Evolutionary conservation across 2,797 vertebrate genomes (phyloP).

Genomic region (Semotilus atromaculatus): DNA sequence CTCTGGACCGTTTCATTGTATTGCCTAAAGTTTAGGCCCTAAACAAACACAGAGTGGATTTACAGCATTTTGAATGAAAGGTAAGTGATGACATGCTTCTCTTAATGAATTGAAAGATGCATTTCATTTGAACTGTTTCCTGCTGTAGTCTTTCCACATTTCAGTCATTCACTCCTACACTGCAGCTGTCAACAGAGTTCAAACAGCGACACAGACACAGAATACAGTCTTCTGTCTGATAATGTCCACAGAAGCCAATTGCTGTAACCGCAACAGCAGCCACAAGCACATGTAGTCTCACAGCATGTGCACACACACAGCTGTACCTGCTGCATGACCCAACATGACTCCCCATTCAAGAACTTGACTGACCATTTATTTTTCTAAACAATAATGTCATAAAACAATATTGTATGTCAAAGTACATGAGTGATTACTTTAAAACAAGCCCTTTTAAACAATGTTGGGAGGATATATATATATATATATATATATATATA

Average conservation of each 20-base stretch:
- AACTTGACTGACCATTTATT: not conserved
- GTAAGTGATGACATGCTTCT: not conserved
- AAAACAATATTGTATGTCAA: not conserved
- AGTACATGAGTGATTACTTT: not conserved
- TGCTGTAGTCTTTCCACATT: slow-evolving; percentile 29
- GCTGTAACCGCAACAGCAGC: slow-evolving; percentile 15
- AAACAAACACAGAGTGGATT: not conserved
- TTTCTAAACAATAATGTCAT: not conserved
- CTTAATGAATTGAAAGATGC: slow-evolving; percentile 17
- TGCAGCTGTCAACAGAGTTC: slow-evolving; percentile 46
- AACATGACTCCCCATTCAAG: not conserved
- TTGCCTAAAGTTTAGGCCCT: too few species aligned
- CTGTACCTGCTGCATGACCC: not conserved
- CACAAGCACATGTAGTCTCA: slow-evolving; percentile 11
- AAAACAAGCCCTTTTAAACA: not conserved
- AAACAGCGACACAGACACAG: slow-evolving; percentile 19
- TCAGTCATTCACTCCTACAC: slow-evolving; percentile 13
- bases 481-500: too few species aligned
- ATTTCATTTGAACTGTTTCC: slow-evolving; percentile 27
- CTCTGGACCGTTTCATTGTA: not conserved
- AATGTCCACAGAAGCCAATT: slow-evolving; percentile 41
- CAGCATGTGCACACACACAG: not conserved
- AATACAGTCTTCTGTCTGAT: slow-evolving; percentile 40
- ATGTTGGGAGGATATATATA: not conserved
- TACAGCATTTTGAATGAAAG: not conserved